A percentile compares a stretch with the other conserved stretches of the same genome.
Conservation (phyloP, 2,113 vertebrate species). For the Odocoileus virginianus region DNA sequence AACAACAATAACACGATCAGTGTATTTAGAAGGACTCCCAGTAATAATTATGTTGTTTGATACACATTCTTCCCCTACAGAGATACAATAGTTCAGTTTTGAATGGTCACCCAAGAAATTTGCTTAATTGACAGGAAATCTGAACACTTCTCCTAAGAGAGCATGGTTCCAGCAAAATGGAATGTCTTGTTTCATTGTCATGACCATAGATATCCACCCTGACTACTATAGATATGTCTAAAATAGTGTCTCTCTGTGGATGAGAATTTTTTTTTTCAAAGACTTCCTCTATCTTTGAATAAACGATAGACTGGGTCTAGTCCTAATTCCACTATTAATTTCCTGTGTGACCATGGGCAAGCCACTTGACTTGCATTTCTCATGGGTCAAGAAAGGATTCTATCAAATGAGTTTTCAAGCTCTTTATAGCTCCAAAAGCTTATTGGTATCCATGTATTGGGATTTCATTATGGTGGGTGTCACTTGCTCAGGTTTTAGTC, state of each 20-base stretch:
- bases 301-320: neutral
- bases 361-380: neutral
- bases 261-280: neutral
- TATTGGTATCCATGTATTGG: neutral
- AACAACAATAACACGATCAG: neutral
- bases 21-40: neutral
- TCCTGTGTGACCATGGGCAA: neutral
- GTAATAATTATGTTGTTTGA: neutral
- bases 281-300: neutral
- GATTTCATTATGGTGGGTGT: neutral
- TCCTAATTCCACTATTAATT: neutral
- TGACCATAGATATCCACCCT: neutral
- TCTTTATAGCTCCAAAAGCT: neutral
- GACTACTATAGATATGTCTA: neutral
- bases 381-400: neutral
- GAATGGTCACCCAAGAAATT: neutral
- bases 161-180: neutral
- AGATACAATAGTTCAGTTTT: neutral
- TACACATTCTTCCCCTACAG: neutral
- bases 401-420: neutral
- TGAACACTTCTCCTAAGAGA: neutral
- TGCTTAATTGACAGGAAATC: neutral
- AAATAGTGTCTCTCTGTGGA: neutral
- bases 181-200: neutral
- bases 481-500: constrained; percentile 23